Evolutionary conservation across 2,113 vertebrate species (phyloP).

Genomic region (Phyllopteryx taeniolatus): DNA sequence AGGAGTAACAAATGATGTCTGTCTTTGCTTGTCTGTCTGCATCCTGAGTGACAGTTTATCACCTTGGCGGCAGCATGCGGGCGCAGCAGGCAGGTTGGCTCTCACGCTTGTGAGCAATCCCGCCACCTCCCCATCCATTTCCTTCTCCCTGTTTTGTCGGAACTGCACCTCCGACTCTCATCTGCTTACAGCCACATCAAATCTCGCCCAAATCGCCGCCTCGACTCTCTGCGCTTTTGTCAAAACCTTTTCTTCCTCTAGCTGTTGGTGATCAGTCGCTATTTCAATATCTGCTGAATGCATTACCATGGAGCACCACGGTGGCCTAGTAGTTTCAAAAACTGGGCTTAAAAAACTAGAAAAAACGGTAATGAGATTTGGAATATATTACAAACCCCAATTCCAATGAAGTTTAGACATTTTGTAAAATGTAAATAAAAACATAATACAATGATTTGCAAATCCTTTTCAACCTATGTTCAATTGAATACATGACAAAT

Average conservation of each 20-base stretch:
- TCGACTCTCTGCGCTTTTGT: constrained; percentile 15
- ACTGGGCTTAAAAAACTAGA: background rate
- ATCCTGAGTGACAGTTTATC: constrained; percentile 72
- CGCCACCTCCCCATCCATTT: constrained; percentile 45
- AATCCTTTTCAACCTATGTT: no score
- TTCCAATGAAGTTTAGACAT: no score
- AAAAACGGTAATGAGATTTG: background rate
- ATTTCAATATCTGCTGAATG: background rate
- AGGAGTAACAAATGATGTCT: constrained; percentile 59
- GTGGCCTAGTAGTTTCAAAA: background rate
- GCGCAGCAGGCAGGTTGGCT: constrained; percentile 61
- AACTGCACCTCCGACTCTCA: constrained; percentile 38
- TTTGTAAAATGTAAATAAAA: no score
- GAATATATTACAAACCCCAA: background rate
- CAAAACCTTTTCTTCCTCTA: background rate
- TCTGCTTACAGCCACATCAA: constrained; percentile 41
- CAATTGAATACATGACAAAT: no score
- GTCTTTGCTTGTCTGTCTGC: constrained; percentile 64
- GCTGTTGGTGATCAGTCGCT: background rate
- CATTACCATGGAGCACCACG: background rate
- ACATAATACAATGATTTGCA: no score
- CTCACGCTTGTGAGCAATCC: constrained; percentile 49
- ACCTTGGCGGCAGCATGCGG: constrained; percentile 64
- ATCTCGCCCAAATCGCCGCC: constrained; percentile 21
- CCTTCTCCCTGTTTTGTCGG: constrained; percentile 12